Conservation (phyloP, 2,888 invertebrate genomes). For the Apodemia hepburni region DNA sequence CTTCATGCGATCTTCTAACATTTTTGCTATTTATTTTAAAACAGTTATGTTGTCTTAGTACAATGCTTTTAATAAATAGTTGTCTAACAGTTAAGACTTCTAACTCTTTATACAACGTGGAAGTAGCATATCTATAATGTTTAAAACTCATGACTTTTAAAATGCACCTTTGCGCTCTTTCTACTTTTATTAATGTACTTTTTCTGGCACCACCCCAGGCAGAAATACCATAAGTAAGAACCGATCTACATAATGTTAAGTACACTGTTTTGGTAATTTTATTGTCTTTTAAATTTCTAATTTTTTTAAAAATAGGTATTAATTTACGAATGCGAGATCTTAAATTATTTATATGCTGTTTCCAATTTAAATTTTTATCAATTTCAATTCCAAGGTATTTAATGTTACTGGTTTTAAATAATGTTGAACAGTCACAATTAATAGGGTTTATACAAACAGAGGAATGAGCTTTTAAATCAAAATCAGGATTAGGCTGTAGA, state of each 20-base stretch:
- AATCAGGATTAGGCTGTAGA: too few relatives aligned
- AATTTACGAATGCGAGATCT: too few relatives aligned
- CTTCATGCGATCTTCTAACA: background rate
- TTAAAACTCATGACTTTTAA: background rate
- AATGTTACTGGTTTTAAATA: background rate
- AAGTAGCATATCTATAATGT: background rate
- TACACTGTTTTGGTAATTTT: background rate
- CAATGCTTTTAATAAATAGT: background rate
- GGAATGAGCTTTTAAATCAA: background rate
- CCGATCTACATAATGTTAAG: background rate
- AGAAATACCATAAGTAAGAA: too few relatives aligned
- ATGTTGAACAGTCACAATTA: background rate
- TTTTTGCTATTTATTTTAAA: background rate
- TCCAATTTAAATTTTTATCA: background rate
- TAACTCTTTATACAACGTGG: background rate
- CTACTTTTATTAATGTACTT: background rate
- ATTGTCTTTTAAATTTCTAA: too few relatives aligned
- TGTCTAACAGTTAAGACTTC: background rate
- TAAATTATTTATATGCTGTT: background rate
- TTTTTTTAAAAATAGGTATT: too few relatives aligned
- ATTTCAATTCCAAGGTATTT: background rate
- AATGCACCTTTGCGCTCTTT: background rate
- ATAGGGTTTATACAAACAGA: background rate
- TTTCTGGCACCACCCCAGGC: background rate
- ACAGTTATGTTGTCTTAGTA: background rate